A percentile compares a stretch with the other conserved stretches of the same genome.
Conservation (phyloP, 2,797 vertebrate species). For the Acipenser transmontanus region DNA sequence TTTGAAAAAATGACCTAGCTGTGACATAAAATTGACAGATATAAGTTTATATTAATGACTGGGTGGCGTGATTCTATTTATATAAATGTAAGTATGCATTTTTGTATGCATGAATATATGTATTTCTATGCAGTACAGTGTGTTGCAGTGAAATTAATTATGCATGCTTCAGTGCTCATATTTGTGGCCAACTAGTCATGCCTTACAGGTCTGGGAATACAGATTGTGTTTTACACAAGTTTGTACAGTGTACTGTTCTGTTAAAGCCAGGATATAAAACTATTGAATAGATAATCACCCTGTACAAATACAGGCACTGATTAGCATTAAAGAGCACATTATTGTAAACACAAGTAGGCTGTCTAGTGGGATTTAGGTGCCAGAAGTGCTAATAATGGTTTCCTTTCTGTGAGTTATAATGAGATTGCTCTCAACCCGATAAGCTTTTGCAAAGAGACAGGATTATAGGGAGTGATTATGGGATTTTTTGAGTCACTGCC, state of each 20-base stretch:
- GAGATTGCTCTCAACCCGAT: slow-evolving; percentile 50
- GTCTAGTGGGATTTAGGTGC: slow-evolving; percentile 55
- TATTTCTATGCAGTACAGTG: neutral
- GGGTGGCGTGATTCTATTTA: too few species aligned
- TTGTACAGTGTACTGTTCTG: slow-evolving; percentile 21
- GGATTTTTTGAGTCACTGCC: slow-evolving; percentile 34
- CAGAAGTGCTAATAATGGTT: slow-evolving; percentile 50
- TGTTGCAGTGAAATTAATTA: too few species aligned
- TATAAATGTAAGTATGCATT: neutral
- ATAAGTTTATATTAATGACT: too few species aligned
- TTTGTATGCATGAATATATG: slow-evolving; percentile 6
- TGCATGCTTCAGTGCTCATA: neutral
- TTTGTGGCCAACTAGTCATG: neutral
- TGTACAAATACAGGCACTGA: slow-evolving; percentile 37
- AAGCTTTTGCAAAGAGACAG: slow-evolving; percentile 40
- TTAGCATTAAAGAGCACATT: slow-evolving; percentile 29
- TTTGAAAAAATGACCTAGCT: too few species aligned
- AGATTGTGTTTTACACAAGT: neutral
- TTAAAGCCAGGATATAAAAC: slow-evolving; percentile 31
- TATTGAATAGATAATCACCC: slow-evolving; percentile 35
- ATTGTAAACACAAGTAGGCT: slow-evolving; percentile 40
- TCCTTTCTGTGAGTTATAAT: slow-evolving; percentile 51
- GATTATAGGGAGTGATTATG: slow-evolving; percentile 46
- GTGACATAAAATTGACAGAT: too few species aligned
- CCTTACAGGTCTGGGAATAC: slow-evolving; percentile 1